phyloP scores from a whole-genome alignment of 2,888 invertebrate species.

The Apantesis nais region DNA sequence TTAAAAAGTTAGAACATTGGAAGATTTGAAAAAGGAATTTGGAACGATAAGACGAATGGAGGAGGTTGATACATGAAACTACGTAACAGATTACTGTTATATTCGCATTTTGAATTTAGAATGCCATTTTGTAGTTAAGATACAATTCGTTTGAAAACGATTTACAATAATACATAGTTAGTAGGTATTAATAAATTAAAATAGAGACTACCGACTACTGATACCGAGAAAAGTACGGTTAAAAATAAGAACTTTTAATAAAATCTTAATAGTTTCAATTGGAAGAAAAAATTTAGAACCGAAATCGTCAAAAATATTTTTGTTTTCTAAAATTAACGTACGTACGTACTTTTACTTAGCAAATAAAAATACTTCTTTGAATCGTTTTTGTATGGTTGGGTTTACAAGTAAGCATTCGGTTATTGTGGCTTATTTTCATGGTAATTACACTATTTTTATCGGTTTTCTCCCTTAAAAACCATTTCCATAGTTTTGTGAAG shows the following conservation, averaged over 20 bases:
- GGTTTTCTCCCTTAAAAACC: background rate
- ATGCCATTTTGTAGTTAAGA: background rate
- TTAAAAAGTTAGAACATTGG: slow-evolving; percentile 51
- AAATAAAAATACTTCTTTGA: background rate
- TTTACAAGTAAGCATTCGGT: background rate
- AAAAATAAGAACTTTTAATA: background rate
- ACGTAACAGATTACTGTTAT: background rate
- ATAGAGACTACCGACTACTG: no score
- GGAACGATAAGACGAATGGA: slow-evolving; percentile 12
- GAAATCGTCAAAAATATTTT: background rate
- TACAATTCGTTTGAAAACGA: no score
- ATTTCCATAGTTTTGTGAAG: background rate
- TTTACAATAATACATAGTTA: no score
- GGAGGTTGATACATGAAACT: background rate
- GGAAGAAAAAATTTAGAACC: no score
- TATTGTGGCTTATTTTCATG: background rate
- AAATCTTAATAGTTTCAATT: no score
- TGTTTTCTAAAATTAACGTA: no score
- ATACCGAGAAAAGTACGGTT: no score
- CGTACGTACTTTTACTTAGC: no score
- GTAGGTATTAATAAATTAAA: no score
- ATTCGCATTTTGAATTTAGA: slow-evolving; percentile 1
- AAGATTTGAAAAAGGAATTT: slow-evolving; percentile 33
- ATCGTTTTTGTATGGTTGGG: background rate
- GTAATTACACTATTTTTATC: background rate